Conservation (phyloP, 2,113 vertebrate species). For the Phylloscopus trochiloides region DNA sequence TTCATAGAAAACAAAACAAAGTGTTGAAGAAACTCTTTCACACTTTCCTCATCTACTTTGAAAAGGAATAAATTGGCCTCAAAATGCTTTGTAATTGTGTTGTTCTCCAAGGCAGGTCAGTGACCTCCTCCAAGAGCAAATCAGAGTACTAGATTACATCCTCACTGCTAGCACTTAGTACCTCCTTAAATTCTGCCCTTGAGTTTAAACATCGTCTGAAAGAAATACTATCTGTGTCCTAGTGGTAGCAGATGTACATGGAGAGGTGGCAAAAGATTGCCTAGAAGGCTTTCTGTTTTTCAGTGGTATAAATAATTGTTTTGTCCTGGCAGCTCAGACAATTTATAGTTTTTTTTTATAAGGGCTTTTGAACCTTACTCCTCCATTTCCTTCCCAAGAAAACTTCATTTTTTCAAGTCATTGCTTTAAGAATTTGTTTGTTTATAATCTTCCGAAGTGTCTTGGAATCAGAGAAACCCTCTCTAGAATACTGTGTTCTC, state of each 20-base stretch:
- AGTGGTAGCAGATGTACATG: background rate
- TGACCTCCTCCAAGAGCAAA: background rate
- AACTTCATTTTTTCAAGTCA: background rate
- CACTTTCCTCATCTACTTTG: background rate
- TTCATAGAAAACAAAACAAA: background rate
- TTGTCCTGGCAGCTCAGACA: background rate
- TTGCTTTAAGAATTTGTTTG: background rate
- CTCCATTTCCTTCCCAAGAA: background rate
- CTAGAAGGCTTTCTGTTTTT: background rate
- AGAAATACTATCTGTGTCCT: background rate
- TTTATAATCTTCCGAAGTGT: background rate
- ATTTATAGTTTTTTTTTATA: background rate
- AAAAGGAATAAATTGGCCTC: background rate
- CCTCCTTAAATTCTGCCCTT: background rate
- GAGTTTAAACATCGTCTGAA: background rate
- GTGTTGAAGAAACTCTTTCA: background rate
- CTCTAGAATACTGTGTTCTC: background rate
- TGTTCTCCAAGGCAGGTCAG: background rate
- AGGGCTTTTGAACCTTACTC: background rate
- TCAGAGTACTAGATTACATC: background rate
- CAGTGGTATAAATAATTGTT: background rate
- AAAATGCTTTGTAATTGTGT: background rate
- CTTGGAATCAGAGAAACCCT: background rate
- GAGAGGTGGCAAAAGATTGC: background rate
- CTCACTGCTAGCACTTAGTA: background rate